Base-by-base conservation (phyloP, 2,797 vertebrate species). In the Agapornis canus region DNA sequence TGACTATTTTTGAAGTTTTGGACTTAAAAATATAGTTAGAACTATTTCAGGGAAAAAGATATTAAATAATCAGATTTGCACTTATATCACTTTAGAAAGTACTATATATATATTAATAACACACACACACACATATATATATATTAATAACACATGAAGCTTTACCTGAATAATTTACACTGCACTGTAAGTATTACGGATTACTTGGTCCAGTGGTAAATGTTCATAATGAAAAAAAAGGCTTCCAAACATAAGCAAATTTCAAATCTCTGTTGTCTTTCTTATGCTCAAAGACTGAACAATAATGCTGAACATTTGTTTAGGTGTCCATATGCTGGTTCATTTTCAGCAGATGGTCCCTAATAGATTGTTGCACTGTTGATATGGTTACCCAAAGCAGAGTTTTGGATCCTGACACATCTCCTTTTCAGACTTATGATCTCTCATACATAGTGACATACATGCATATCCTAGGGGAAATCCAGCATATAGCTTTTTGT, bases 331-430 rank as follows among this genome's bases (percentile, higher is more conserved):
- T 95, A 93, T 97, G 95, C 52, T 94, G 32, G 37, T 66, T 94
- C 71, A 45, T 95, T 95, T 94, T 91, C 84, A 94, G 82, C 95
- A 97, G 95, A 96, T 95, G 95, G 95, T 60, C 59, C 48, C 57
- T 95, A 93, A 89, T 94, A 86, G 65, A 80, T 66, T 90, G 66
- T 75, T 85, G 49, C 82, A 76, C 79, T 88, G 89, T 82, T 94
- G 89, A 43, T 94, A 94, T 91, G 89, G 95, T 91, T 94, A 96
- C 82, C 26, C 81, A 94, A 82, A 94, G 68, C 27, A 76, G 78
- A 72, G 64, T 90, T 93, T 60, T 79, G 45, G 13, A 81, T 89
- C 45, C 64, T 87, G 68, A 78, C 63, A 90, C 9, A 21, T 70
- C 35, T 82, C 29, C 20, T 69, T 78, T 84, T 56, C 70, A 86